A percentile compares a stretch with the other conserved stretches of the same genome.
Evolutionary conservation across 2,888 invertebrate species (phyloP).

Genomic region (Apodemia duryi): DNA sequence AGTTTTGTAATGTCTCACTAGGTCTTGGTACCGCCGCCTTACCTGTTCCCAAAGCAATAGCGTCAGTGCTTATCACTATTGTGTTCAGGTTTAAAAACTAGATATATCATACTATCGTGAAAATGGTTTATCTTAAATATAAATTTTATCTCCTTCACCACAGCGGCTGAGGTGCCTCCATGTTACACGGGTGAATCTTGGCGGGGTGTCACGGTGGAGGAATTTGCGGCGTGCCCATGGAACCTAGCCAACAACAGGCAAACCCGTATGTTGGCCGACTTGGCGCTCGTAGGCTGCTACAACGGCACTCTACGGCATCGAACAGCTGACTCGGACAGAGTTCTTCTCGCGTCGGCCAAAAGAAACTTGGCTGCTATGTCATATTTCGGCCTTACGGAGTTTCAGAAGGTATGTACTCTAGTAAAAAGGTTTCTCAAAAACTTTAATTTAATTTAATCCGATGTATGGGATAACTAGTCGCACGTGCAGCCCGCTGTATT

Average conservation of each 20-base stretch:
- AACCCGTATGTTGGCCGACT: constrained; percentile 98
- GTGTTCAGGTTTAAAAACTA: too few species aligned
- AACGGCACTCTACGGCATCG: constrained; percentile 87
- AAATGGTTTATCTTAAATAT: neutral
- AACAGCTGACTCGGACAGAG: constrained; percentile 85
- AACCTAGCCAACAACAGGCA: constrained; percentile 98
- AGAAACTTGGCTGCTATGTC: constrained; percentile 96
- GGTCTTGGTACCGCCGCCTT: too few species aligned
- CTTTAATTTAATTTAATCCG: too few species aligned
- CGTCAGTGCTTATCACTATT: too few species aligned
- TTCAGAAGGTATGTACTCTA: constrained; percentile 84
- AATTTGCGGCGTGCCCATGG: constrained; percentile 94
- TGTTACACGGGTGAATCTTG: constrained; percentile 90
- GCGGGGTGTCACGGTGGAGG: constrained; percentile 92
- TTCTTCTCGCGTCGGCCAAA: constrained; percentile 97
- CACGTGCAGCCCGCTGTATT: too few species aligned
- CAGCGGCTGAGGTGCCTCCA: constrained; percentile 88
- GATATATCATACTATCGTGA: too few species aligned
- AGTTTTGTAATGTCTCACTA: too few species aligned
- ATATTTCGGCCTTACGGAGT: constrained; percentile 98
- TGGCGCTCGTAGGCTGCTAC: constrained; percentile 97
- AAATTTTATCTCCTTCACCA: neutral
- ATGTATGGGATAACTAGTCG: too few species aligned
- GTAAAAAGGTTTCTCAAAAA: too few species aligned
- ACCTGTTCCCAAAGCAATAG: too few species aligned